Percentiles rank a stretch among this genome's conserved stretches.
Evolutionary conservation across 2,797 vertebrate genomes (phyloP).

Genomic region (Muscicapa striata): DNA sequence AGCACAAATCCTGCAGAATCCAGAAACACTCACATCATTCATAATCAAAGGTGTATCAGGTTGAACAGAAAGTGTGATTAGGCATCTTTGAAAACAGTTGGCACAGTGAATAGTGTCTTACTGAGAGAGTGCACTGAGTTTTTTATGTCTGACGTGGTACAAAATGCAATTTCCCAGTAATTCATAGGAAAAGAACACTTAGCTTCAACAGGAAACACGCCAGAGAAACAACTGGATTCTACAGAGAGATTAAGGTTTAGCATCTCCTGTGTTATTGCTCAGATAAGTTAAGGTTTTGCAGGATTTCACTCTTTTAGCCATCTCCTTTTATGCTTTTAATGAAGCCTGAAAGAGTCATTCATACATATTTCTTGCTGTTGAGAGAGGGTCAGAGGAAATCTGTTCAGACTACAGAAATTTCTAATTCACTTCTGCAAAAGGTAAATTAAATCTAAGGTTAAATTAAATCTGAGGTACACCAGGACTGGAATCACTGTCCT

Average conservation of each 20-base stretch:
- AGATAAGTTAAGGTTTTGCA: background rate
- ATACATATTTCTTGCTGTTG: background rate
- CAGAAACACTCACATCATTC: background rate
- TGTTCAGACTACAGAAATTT: background rate
- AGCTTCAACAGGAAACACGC: background rate
- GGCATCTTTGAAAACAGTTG: background rate
- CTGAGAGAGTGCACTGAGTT: background rate
- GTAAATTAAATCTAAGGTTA: background rate
- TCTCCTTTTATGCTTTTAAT: background rate
- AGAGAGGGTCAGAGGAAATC: background rate
- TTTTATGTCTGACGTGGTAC: background rate
- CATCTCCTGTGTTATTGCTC: background rate
- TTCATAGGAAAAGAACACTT: background rate
- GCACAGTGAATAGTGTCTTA: background rate
- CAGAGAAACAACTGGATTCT: background rate
- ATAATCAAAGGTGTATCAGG: background rate
- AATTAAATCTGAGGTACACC: background rate
- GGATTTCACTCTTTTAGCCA: background rate
- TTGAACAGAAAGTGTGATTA: background rate
- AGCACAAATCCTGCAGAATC: background rate
- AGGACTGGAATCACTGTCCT: background rate
- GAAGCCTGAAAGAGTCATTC: background rate
- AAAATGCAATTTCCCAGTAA: conserved; percentile 6
- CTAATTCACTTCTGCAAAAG: background rate
- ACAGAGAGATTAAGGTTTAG: background rate